Base-by-base conservation (phyloP, 2,888 invertebrate genomes). In the Microplitis deprimator region DNA sequence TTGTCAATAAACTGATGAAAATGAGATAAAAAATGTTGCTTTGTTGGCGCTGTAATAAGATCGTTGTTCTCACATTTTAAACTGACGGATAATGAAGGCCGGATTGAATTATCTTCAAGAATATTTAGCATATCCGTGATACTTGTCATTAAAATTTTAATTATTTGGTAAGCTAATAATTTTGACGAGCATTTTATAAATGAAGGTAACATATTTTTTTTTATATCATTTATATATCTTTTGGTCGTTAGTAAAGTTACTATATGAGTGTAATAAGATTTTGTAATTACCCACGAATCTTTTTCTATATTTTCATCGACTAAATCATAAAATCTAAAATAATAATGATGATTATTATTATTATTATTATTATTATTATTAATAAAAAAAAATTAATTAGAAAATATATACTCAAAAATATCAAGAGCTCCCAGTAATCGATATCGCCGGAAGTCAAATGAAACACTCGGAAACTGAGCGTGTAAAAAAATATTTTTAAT, bases 401-500 rank as follows among this genome's bases (percentile, higher is more conserved):
- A 62, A n/a, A 10, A 65, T 29, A n/a, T 64, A 77, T 83, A 89
- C 89, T 83, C 85, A 41, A 79, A 71, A 50, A 92, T 85, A 69
- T 85, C 83, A 72, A 92, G 82, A 10, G 91, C 90, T 4, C 92
- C 92, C 74, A 85, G 84, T 1, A 83, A 83, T 83, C 91, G 90
- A 81, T 92, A 92, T 78, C 89, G 90, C 7, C 86, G 81, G 80
- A 93, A 91, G 84, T 92, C 89, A 73, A 93, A 91, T n/a, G 94
- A 90, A 78, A 87, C 88, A 3, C 90, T 83, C 0, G 94, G 94
- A 82, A 94, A 90, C 68, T 91, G 90, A 0, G 93, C 91, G 64
- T 91, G 92, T 78, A 91, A 89, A 7, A 93, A 85, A n/a, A 94
- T 90, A 79, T 91, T 91, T 77, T 93, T 91, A 78, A 95, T 92